Evolutionary conservation across 1,140 invertebrate genomes (phyloP).

Genomic region (Sitobion miscanthi): DNA sequence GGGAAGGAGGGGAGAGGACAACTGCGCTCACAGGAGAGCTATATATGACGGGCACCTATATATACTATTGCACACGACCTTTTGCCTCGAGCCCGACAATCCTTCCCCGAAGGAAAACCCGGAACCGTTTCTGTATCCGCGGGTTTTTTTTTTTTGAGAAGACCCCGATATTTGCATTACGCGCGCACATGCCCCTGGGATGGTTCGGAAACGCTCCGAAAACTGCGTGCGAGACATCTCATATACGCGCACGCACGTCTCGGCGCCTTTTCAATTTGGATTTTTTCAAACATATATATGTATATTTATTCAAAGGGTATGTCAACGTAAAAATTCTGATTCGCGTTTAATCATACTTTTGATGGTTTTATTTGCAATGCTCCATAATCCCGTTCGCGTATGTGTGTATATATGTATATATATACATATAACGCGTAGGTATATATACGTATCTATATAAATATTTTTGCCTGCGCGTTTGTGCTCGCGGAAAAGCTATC

Average conservation of each 20-base stretch:
- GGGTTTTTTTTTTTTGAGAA: background rate
- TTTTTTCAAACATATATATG: background rate
- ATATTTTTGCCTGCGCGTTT: background rate
- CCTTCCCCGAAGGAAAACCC: background rate
- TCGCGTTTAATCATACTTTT: background rate
- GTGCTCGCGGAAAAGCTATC: background rate
- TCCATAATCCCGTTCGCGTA: background rate
- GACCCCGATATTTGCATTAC: background rate
- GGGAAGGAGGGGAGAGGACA: too few species aligned
- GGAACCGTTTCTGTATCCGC: background rate
- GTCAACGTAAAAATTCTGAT: background rate
- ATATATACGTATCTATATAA: background rate
- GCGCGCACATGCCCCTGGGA: background rate
- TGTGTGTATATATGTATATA: background rate
- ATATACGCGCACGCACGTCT: too few species aligned
- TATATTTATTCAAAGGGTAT: slow-evolving; percentile 21
- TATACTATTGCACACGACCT: background rate
- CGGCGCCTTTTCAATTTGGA: background rate
- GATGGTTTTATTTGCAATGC: background rate
- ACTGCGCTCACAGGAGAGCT: background rate
- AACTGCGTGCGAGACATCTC: background rate
- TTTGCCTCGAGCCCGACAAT: background rate
- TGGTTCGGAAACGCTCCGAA: background rate
- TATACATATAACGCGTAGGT: too few species aligned
- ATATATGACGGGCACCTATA: background rate